Evolutionary conservation across 2,113 vertebrate species (phyloP).

Genomic region (Cyprinus carpio): DNA sequence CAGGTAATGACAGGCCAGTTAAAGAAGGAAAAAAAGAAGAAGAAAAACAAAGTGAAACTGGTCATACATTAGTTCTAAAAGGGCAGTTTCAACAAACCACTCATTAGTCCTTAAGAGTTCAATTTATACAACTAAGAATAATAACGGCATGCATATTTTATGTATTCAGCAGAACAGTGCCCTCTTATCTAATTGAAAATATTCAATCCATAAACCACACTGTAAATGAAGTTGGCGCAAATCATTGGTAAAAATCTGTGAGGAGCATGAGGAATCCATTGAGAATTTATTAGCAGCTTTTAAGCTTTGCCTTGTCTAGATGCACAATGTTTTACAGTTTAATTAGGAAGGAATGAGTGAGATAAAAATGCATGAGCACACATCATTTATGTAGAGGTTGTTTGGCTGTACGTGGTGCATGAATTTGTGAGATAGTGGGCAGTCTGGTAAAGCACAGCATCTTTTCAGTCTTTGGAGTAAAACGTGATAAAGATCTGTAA

Average conservation of each 20-base stretch:
- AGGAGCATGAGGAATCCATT: neutral
- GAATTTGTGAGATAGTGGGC: too few relatives aligned
- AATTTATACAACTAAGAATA: neutral
- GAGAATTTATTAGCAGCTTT: slow-evolving; percentile 37
- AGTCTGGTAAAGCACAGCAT: too few relatives aligned
- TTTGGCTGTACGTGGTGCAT: neutral
- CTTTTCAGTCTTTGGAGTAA: neutral
- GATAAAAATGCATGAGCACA: neutral
- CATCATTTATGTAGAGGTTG: neutral
- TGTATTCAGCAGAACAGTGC: neutral
- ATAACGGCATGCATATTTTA: slow-evolving; percentile 3
- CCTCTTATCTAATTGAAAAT: neutral
- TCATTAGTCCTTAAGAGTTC: neutral
- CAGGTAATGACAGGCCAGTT: neutral
- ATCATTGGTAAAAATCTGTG: slow-evolving; percentile 38
- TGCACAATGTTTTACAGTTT: slow-evolving; percentile 21
- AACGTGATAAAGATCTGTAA: neutral
- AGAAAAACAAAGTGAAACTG: neutral
- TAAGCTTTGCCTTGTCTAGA: slow-evolving; percentile 23
- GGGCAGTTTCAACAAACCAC: neutral
- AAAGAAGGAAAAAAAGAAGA: neutral
- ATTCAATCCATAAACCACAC: slow-evolving; percentile 2
- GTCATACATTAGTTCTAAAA: neutral
- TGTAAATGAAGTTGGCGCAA: slow-evolving; percentile 21
- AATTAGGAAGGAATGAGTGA: slow-evolving; percentile 1